Base-by-base conservation (phyloP, 1,140 invertebrate species). In the Lysiphlebus fabarum region DNA sequence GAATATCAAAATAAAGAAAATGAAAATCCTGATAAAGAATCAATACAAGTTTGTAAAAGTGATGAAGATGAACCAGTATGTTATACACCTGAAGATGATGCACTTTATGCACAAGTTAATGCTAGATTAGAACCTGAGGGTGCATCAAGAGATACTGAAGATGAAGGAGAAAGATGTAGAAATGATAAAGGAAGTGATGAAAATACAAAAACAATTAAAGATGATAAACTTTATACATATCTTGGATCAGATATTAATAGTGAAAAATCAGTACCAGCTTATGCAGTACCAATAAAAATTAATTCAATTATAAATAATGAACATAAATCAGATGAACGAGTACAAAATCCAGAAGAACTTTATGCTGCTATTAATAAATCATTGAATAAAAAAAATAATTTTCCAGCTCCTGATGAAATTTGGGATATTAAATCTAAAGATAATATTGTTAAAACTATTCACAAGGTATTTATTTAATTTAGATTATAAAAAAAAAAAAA, bases 1-100 rank as follows among this genome's bases (percentile, higher is more conserved):
- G 85, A 85, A 56, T 79, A 72, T 58, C 85, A 87, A 66, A 87
- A 88, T 66, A 87, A 87, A 64, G 86, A 87, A 70, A 88, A 88
- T 66, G 85, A 87, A 63, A 86, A 84, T 70, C 85, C 86, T 6
- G 66, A 79, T 62, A 71, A 85, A 68, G 73, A 82, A 65, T 64
- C 71, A 65, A 65, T 67, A 74, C 26, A 7, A 9, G 14, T 9
- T 11, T 48, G 37, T 33, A 61, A 63, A 9, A 62, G 48, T 43
- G 56, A 55, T 7, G 36, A 56, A 37, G 49, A 51, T 45, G 63
- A 61, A 5, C 61, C 26, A 42, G 56, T 51, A 56, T 66, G 55
- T 64, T 70, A 50, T 58, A 64, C 67, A 0, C 66, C 68, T 0
- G 75, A 76, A 6, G 75, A 78, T 6, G 75, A 76, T 43, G 73